Percentiles rank a stretch among this genome's conserved stretches.
Evolutionary conservation across 2,888 invertebrate genomes (phyloP).

Genomic region (Tethea ocularis): DNA sequence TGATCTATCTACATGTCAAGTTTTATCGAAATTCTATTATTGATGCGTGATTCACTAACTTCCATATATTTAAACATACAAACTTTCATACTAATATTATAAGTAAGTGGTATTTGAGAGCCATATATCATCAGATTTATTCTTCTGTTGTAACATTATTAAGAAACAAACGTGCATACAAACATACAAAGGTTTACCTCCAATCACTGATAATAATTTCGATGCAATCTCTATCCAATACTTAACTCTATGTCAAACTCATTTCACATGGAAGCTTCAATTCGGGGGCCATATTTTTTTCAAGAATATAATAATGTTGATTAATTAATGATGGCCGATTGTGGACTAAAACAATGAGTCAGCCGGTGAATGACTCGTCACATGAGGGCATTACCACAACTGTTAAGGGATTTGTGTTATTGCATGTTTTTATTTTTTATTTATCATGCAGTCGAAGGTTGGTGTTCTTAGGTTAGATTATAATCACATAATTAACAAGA

Average conservation of each 20-base stretch:
- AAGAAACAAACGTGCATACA: neutral
- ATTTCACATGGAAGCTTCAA: conserved; percentile 64
- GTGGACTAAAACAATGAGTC: conserved; percentile 70
- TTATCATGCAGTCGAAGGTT: no score
- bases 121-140: no score
- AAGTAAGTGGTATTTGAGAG: no score
- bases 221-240: conserved; percentile 30
- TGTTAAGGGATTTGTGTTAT: conserved; percentile 11
- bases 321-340: conserved; percentile 73
- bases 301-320: conserved; percentile 77
- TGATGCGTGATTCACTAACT: no score
- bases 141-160: no score
- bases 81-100: no score
- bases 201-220: no score
- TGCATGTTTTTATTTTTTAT: neutral
- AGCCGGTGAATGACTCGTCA: conserved; percentile 37
- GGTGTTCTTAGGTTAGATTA: no score
- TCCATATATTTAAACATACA: no score
- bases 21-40: no score
- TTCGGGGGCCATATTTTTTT: conserved; percentile 57
- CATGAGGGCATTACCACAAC: conserved; percentile 45
- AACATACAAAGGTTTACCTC: neutral
- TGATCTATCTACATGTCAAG: no score
- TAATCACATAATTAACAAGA: no score
- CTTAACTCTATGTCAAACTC: conserved; percentile 42